Evolutionary conservation across 2,797 vertebrate genomes (phyloP).

Genomic region (Xiphorhynchus erythropygius): DNA sequence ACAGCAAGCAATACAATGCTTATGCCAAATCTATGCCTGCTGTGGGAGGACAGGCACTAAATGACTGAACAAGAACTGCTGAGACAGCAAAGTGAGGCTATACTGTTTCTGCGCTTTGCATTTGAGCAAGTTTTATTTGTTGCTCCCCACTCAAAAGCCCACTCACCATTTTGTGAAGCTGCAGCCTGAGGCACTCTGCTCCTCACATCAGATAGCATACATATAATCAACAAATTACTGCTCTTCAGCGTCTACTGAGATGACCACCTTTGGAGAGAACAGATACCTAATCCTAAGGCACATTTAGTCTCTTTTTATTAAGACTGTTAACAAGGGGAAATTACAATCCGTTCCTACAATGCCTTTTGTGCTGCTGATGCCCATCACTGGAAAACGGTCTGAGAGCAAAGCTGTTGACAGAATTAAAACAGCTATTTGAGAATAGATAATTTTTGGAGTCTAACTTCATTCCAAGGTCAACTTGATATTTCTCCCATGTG

Average conservation of each 20-base stretch:
- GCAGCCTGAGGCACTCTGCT: background rate
- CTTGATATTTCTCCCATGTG: background rate
- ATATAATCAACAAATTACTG: background rate
- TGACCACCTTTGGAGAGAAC: background rate
- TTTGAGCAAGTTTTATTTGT: background rate
- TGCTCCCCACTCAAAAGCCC: background rate
- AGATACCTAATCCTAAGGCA: background rate
- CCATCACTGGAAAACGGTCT: background rate
- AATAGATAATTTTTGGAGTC: background rate
- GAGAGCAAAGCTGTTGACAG: background rate
- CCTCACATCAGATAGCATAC: background rate
- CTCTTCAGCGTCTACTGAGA: background rate
- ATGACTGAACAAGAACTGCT: slow-evolving; percentile 7
- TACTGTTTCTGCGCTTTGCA: background rate
- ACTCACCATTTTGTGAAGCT: background rate
- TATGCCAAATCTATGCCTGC: background rate
- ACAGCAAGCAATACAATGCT: background rate
- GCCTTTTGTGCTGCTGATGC: background rate
- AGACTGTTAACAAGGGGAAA: background rate
- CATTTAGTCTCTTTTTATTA: background rate
- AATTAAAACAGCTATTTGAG: background rate
- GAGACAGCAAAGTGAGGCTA: background rate
- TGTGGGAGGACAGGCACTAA: slow-evolving; percentile 1
- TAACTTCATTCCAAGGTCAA: background rate
- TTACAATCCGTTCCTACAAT: background rate